Base-by-base conservation (phyloP, 2,888 invertebrate genomes). In the Troides oblongomaculatus region DNA sequence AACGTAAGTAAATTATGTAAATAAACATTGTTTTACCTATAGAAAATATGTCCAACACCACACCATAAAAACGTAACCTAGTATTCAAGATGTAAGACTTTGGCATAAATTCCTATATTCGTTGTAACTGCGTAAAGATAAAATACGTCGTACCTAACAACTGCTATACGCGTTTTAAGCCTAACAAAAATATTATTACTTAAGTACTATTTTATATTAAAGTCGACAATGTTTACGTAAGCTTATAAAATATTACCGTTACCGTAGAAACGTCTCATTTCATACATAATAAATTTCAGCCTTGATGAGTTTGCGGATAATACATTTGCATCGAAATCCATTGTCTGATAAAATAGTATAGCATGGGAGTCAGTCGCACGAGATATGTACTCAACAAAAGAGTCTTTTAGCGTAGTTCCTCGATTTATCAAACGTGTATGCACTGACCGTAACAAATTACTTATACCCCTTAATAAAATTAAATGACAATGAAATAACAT, bases 1-100 rank as follows among this genome's bases (percentile, higher is more conserved):
- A 94, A 94, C 78, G 95, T 95, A 83, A 90, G 92, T 84, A 53
- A 56, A 21, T 23, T 12, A 60, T 60, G 4, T 36, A 18, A 60
- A 50, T 50, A 14, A 50, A 50, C 50, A 50, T 5, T 14, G 50
- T 50, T 50, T 50, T 14, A 50, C 18, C 18, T 18, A 12, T 50
- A 50, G 50, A 50, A 50, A 50, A 50, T 39, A 18, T 50, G 50
- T 17, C 18, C 18, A 50, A 50, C 18, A 4, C 50, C 18, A 50
- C 2, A 17, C 10, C 18, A 50, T 5, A 50, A 50, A 50, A 50
- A 50, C 2, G 50, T 12, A 18, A 5, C 5, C 30, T 2, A 46
- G 5, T 50, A 18, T 17, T 50, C 50, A 17, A 17, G 18, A 50
- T 18, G 50, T 17, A 50, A 50, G 17, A 18, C 46, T 46, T 46